phyloP scores from a whole-genome alignment of 2,113 vertebrate species.

The Uria aalge region DNA sequence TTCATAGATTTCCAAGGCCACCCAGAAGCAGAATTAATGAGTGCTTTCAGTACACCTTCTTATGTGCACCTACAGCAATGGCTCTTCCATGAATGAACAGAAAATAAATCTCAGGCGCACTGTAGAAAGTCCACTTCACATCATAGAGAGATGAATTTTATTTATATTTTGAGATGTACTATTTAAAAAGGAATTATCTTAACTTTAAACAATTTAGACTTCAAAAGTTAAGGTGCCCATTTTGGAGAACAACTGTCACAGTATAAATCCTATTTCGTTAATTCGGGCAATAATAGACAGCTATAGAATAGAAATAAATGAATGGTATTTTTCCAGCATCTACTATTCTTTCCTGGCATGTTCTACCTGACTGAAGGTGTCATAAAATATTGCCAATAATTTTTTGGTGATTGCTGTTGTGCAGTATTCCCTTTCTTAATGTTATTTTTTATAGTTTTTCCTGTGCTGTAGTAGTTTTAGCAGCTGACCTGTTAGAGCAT shows the following conservation, averaged over 20 bases:
- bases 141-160: background rate
- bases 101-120: background rate
- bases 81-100: background rate
- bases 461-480: background rate
- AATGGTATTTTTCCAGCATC: background rate
- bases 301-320: background rate
- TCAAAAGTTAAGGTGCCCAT: background rate
- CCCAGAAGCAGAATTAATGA: conserved; percentile 37
- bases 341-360: background rate
- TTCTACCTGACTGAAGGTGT: background rate
- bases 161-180: background rate
- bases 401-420: background rate
- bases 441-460: background rate
- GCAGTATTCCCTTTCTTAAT: background rate
- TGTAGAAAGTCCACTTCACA: background rate
- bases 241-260: background rate
- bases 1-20: conserved; percentile 14
- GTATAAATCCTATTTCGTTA: background rate
- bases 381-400: background rate
- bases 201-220: background rate
- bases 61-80: background rate
- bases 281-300: conserved; percentile 28
- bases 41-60: conserved; percentile 12
- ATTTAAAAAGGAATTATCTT: background rate
- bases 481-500: background rate